Base-by-base conservation (phyloP, 2,113 vertebrate species). In the Takifugu flavidus region DNA sequence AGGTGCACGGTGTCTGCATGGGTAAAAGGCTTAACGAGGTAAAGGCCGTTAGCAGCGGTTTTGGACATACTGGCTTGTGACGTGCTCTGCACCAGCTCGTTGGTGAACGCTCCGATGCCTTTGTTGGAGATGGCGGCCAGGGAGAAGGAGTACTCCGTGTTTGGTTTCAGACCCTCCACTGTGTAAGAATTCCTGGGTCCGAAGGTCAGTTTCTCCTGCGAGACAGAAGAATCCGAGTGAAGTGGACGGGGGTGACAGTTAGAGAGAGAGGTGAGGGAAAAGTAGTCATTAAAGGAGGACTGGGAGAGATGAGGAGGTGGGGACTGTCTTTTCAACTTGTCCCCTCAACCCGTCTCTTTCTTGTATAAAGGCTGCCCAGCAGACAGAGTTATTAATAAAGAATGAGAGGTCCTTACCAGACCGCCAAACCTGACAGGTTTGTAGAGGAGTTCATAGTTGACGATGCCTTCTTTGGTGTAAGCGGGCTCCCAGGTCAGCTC, bases 21-120 rank as follows among this genome's bases (percentile, higher is more conserved):
- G 49, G 53, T 31, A 14, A 25, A 59, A 70, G 26, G 73, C 20
- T 49, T 52, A 58, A 53, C 51, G 25, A 28, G 62, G 65, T 28
- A 2, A 45, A 67, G 31, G 43, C 28, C 27, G 42, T 50, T 5
- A 46, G 6, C 45, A 1, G 45, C 52, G 20, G 34, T 11, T 29
- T 49, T 44, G 67, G 61, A 99, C 96, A 82, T 98, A 99, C 97
- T 98, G 89, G 97, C 96, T 95, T 98, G 96, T 60, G 94, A 92
- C 43, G 96, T 99, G 86, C 92, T 94, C 86, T 96, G 95, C 67
- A 92, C 90, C 87, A 98, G 90, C 78, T 94, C 94, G 47, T 94
- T 92, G 83, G 95, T 98, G 91, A 94, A 96, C 54, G 95, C 95
- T 14, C 97, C 97, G 71, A 98, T 93, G 87, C 96, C 97, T 86